phyloP scores from a whole-genome alignment of 2,113 vertebrate genomes.

The Pagrus major region DNA sequence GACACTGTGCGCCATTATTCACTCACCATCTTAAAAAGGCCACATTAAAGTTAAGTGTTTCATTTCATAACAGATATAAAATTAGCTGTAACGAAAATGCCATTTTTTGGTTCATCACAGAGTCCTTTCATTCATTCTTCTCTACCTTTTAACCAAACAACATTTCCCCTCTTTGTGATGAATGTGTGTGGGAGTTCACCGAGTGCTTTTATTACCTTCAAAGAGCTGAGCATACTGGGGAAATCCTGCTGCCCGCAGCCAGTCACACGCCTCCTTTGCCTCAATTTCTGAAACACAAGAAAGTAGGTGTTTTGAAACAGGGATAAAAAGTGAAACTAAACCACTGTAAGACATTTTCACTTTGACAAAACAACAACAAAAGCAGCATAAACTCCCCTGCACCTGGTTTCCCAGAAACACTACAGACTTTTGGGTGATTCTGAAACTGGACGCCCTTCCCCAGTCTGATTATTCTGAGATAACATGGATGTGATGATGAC shows the following conservation, averaged over 20 bases:
- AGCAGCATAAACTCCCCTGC: neutral
- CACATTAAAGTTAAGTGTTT: conserved; percentile 17
- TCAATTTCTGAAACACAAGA: conserved; percentile 91
- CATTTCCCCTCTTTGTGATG: conserved; percentile 41
- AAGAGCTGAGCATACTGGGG: conserved; percentile 98
- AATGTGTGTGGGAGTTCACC: conserved; percentile 50
- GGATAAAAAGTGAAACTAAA: conserved; percentile 36
- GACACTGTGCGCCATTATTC: conserved; percentile 40
- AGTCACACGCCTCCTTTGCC: conserved; percentile 97
- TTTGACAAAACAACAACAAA: conserved; percentile 22
- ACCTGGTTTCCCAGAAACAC: neutral
- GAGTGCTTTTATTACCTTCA: conserved; percentile 87
- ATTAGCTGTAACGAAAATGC: neutral
- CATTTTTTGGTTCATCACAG: conserved; percentile 31
- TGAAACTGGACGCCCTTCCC: neutral
- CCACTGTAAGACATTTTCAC: neutral
- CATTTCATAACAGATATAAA: conserved; percentile 17
- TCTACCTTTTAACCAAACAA: conserved; percentile 38
- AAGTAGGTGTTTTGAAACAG: conserved; percentile 1
- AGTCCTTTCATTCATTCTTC: conserved; percentile 47
- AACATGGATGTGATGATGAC: conserved; percentile 26
- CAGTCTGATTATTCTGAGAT: conserved; percentile 20
- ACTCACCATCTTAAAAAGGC: conserved; percentile 20
- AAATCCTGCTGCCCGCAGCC: conserved; percentile 97
- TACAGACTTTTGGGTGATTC: neutral